phyloP scores from a whole-genome alignment of 1,140 invertebrate species.

The Megalopta genalis region DNA sequence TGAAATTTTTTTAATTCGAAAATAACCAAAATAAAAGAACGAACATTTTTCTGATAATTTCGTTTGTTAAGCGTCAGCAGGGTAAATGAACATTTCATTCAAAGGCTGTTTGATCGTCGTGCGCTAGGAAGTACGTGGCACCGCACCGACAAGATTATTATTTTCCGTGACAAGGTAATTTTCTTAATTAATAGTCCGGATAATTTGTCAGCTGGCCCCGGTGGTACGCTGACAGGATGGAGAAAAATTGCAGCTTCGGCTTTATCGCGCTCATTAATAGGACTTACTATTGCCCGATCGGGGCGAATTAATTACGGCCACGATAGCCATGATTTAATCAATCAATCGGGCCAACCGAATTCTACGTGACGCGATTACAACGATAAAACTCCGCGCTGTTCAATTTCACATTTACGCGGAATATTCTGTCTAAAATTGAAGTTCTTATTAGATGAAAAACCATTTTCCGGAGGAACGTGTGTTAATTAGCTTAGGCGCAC shows the following conservation, averaged over 20 bases:
- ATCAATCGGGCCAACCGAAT: constrained; percentile 46
- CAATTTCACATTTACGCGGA: not conserved
- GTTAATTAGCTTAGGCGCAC: not conserved
- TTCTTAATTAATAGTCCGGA: constrained; percentile 50
- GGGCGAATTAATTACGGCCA: constrained; percentile 54
- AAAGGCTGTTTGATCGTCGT: not conserved
- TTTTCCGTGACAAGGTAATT: constrained; percentile 36
- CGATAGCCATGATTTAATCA: constrained; percentile 56
- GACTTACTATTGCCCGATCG: constrained; percentile 54
- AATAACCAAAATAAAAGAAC: not conserved
- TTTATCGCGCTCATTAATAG: constrained; percentile 48
- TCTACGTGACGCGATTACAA: not conserved
- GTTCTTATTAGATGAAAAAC: not conserved
- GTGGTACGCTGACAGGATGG: not conserved
- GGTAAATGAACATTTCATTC: not conserved
- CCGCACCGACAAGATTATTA: constrained; percentile 26
- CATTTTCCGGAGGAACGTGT: not conserved
- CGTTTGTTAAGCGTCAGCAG: not conserved
- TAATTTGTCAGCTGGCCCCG: constrained; percentile 24
- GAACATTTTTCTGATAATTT: not conserved
- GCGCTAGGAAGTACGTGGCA: not conserved
- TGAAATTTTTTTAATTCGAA: no score
- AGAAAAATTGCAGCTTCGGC: constrained; percentile 24
- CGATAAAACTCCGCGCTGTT: no score
- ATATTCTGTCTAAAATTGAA: not conserved